A percentile compares a stretch with the other conserved stretches of the same genome.
phyloP scores from a whole-genome alignment of 2,797 vertebrate genomes.

The Chrysocyon brachyurus region DNA sequence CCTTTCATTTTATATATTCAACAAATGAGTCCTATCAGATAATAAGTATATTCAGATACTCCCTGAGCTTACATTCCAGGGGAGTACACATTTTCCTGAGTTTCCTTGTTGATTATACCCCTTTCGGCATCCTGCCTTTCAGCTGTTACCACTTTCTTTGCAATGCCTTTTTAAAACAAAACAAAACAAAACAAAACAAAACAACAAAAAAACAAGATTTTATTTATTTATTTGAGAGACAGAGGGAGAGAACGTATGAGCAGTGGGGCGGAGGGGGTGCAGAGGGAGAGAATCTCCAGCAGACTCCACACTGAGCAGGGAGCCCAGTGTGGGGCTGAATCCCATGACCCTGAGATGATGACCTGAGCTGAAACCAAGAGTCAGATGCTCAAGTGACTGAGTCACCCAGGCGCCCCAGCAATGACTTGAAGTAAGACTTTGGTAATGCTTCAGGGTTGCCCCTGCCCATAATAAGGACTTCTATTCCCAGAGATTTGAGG shows the following conservation, averaged over 20 bases:
- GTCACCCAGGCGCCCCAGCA: not conserved
- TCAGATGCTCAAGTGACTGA: not conserved
- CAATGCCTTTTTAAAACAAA: not conserved
- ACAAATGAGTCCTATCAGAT: not conserved
- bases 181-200: no score
- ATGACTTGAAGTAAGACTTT: not conserved
- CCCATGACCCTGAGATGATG: not conserved
- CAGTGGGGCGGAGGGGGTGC: fast-evolving
- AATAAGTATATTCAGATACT: not conserved
- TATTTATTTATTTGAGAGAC: not conserved
- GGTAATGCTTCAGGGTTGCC: not conserved
- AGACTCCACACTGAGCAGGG: not conserved
- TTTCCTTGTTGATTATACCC: not conserved
- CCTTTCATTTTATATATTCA: not conserved
- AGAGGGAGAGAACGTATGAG: not conserved
- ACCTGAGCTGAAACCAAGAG: not conserved
- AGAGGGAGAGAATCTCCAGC: not conserved
- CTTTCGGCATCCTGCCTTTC: not conserved
- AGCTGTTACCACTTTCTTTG: not conserved
- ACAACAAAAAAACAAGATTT: not conserved
- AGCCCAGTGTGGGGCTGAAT: not conserved
- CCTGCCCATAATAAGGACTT: not conserved
- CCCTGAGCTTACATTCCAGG: not conserved
- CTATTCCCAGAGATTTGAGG: not conserved
- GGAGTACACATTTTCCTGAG: not conserved